phyloP scores from a whole-genome alignment of 2,888 invertebrate species.

The Dinocampus coccinellae region DNA sequence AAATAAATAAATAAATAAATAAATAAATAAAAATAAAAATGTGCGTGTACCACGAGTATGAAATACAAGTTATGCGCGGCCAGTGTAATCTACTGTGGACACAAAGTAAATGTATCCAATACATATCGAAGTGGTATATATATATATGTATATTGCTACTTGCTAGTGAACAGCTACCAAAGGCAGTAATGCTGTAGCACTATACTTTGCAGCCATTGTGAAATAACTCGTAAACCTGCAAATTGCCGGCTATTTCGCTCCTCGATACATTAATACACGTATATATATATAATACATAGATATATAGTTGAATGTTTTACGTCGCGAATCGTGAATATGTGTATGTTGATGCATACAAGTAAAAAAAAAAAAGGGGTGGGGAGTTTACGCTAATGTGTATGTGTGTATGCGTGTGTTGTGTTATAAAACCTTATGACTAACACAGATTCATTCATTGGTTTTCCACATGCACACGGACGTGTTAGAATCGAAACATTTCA shows the following conservation, averaged over 20 bases:
- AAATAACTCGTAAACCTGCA: conserved; percentile 70
- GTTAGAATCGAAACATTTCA: conserved; percentile 10
- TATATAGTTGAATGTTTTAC: conserved; percentile 1
- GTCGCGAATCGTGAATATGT: background rate
- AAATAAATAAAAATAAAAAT: background rate
- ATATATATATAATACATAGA: conserved; percentile 11
- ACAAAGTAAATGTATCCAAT: conserved; percentile 39
- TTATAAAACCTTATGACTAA: conserved; percentile 13
- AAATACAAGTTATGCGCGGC: conserved; percentile 4
- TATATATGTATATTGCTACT: conserved; percentile 35
- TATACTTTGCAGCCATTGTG: conserved; percentile 70
- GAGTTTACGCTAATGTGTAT: background rate
- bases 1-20: background rate
- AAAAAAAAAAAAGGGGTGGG: background rate
- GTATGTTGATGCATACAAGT: background rate
- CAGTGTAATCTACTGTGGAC: conserved; percentile 27
- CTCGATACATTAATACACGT: conserved; percentile 31
- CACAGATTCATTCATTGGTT: conserved; percentile 12
- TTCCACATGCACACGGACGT: conserved; percentile 21
- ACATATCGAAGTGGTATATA: conserved; percentile 20
- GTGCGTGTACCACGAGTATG: background rate
- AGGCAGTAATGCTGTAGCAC: conserved; percentile 58
- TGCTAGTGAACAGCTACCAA: conserved; percentile 46
- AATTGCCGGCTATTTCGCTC: conserved; percentile 68
- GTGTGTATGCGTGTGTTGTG: background rate